Base-by-base conservation (phyloP, 2,113 vertebrate genomes). In the Phoenicopterus ruber region DNA sequence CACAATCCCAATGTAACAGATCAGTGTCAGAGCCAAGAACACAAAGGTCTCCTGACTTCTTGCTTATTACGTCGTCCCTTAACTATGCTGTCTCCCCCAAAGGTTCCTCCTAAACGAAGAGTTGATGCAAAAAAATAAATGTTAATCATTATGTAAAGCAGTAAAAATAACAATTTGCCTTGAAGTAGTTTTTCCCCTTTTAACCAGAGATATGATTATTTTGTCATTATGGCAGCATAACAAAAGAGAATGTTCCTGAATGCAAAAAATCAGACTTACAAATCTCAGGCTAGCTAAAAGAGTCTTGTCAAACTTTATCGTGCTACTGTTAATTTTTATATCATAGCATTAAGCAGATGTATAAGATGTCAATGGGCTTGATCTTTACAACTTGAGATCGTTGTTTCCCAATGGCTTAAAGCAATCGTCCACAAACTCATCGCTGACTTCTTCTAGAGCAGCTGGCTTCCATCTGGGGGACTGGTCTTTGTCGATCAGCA, bases 401-500 rank as follows among this genome's bases (percentile, higher is more conserved):
- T 88, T 87, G 11, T 92, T 98, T 93, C 99, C 99, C 94, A 99
- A 97, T 3, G 99, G 97, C 65, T 98, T 97, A 96, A 99, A 99
- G 81, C 98, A 98, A 52, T 95, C 73, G 5, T 99, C 98, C 97
- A 99, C 57, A 25, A 93, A 96, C 94, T 98, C 97, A 31, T 99
- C 98, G 0, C 98, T 98, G 83, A 99, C 98, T 65, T 98, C 99
- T 94, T 99, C 98, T 69, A 99, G 97, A 4, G 97, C 44, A 28
- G 98, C 94, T 26, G 99, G 99, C 63, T 98, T 99, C 99, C 99
- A 99, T 93, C 96, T 98, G 40, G 99, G 99, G 79, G 85, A 98
- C 17, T 99, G 99, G 98, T 99, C 99, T 97, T 98, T 99, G 97
- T 99, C 99, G 58, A 99, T 98, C 88, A 99, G 96, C 94, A 99